Base-by-base conservation (phyloP, 2,113 vertebrate genomes). In the Ramphastos sulfuratus region DNA sequence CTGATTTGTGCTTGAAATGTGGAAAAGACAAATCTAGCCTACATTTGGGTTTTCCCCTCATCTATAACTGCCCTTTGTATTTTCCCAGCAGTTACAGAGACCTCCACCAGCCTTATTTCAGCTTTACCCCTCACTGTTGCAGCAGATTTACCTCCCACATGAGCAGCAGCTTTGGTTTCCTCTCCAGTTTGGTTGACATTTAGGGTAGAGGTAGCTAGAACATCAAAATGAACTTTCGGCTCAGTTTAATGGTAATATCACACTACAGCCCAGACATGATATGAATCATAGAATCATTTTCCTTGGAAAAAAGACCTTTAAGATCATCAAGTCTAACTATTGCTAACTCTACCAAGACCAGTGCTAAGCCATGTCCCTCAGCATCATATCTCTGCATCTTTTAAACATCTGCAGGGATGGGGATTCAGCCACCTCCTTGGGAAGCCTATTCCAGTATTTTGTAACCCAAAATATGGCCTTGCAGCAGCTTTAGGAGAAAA, bases 141-240 rank as follows among this genome's bases (percentile, higher is more conserved):
- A 89, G 35, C 71, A 89, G 61, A 69, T 78, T 72, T 80, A 28
- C 60, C 28, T 96, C 84, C 76, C 50, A 63, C 82, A 63, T 1
- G 2, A 86, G 70, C 73, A 87, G 31, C 77, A 69, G 12, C 70
- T 85, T 76, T 60, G 77, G 19, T 65, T 84, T 92, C 37, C 30
- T 27, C n/a, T 81, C 4, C 55, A 86, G 30, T 61, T 85, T 86
- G 81, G 15, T 95, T 52, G 59, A 30, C 65, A 61, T 85, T 93
- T 88, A 72, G 46, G 16, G 7, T 27, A 66, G 91, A 94, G 67
- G 10, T 3, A 4, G 50, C 28, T 71, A 78, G 90, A 96, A 54
- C 58, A 78, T 80, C 37, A 75, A 83, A 82, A 89, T 80, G 80
- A 94, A 72, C 77, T 75, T 87, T 78, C 89, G 88, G 31, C 94